Percentiles rank a stretch among this genome's conserved stretches.
Conservation (phyloP, 2,888 invertebrate genomes). For the Thecophora atra region DNA sequence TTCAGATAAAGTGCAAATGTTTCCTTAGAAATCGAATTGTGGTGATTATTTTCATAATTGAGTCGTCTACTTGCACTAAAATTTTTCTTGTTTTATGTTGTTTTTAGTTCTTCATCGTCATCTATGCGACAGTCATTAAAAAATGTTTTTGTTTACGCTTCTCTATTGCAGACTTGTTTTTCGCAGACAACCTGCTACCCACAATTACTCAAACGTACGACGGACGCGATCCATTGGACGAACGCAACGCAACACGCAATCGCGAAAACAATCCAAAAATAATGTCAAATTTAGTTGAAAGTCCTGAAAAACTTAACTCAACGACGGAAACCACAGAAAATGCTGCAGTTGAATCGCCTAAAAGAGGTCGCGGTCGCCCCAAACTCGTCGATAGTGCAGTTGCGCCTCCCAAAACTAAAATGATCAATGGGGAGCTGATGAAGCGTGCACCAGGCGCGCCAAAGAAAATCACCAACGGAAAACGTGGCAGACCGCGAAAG, state of each 20-base stretch:
- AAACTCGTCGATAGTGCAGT: slow-evolving; percentile 1
- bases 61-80: neutral
- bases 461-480: slow-evolving; percentile 38
- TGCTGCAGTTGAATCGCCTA: neutral
- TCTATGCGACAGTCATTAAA: slow-evolving; percentile 6
- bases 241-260: neutral
- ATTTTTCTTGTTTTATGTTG: neutral
- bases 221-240: neutral
- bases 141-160: slow-evolving; percentile 28
- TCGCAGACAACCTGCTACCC: neutral
- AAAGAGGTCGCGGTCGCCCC: slow-evolving; percentile 34
- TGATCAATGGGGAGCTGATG: slow-evolving; percentile 39
- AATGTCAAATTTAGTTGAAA: neutral
- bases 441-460: slow-evolving; percentile 29
- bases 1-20: too few relatives aligned
- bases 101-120: neutral
- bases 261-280: neutral
- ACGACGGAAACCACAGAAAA: neutral
- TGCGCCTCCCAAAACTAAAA: slow-evolving; percentile 16
- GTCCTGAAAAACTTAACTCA: neutral
- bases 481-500: slow-evolving; percentile 39
- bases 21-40: neutral
- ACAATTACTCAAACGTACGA: slow-evolving; percentile 5
- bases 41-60: neutral
- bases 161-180: slow-evolving; percentile 26